Conservation (phyloP, 2,888 invertebrate species). For the Drosophila lacicola region DNA sequence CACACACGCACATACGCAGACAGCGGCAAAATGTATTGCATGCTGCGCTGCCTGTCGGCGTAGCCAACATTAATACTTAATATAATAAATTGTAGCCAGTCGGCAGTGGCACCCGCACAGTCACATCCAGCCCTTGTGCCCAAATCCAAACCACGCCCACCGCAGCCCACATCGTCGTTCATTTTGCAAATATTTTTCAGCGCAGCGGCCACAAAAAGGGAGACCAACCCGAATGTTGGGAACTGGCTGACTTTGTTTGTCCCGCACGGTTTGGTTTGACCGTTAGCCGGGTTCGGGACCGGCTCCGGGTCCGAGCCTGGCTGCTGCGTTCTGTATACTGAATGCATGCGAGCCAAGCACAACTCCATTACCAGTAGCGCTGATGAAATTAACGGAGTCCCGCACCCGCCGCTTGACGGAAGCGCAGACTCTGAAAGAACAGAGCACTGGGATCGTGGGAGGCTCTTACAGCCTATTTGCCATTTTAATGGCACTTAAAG, state of each 20-base stretch:
- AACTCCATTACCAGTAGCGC: conserved; percentile 76
- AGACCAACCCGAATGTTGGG: conserved; percentile 24
- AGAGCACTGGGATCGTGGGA: conserved; percentile 12
- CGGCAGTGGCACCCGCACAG: conserved; percentile 63
- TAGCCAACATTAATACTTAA: conserved; percentile 80
- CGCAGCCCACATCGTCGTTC: conserved; percentile 7
- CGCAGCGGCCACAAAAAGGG: conserved; percentile 46
- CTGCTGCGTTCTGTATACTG: not conserved
- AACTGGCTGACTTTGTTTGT: conserved; percentile 42
- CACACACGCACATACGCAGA: conserved; percentile 4
- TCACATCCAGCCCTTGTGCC: conserved; percentile 20
- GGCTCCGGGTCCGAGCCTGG: not conserved
- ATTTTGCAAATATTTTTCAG: conserved; percentile 43
- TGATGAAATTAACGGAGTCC: conserved; percentile 76
- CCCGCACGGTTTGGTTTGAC: conserved; percentile 36
- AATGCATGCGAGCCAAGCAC: conserved; percentile 29
- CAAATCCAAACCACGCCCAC: not conserved
- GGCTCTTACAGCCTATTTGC: conserved; percentile 58
- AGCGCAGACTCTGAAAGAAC: conserved; percentile 5
- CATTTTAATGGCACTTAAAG: conserved; percentile 77
- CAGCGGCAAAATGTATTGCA: conserved; percentile 39
- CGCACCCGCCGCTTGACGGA: conserved; percentile 3
- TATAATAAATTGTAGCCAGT: conserved; percentile 82
- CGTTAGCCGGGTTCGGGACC: not conserved
- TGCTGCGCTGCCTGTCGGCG: conserved; percentile 34